phyloP scores from a whole-genome alignment of 2,888 invertebrate genomes.

The Scaptomyza parva region DNA sequence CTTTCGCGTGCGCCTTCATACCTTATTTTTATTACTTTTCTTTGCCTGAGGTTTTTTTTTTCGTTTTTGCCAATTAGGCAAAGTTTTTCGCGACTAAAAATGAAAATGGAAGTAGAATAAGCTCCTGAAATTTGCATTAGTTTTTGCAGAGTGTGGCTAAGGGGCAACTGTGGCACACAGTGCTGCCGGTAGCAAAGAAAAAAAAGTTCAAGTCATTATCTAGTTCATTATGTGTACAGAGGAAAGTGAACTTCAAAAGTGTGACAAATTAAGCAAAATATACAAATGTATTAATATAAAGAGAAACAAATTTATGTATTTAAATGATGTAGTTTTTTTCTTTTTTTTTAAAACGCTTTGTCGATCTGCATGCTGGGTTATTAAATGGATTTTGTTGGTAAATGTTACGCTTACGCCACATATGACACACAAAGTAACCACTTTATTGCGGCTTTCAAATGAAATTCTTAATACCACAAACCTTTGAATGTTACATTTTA shows the following conservation, averaged over 20 bases:
- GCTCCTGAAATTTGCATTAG: constrained; percentile 50
- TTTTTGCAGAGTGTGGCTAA: constrained; percentile 5
- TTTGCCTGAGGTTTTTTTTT: constrained; percentile 14
- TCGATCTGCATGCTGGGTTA: neutral
- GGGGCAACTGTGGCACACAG: constrained; percentile 15
- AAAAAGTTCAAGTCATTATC: constrained; percentile 53
- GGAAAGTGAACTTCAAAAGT: neutral
- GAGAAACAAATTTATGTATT: neutral
- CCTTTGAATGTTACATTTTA: constrained; percentile 35
- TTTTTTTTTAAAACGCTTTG: neutral
- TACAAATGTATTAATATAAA: neutral
- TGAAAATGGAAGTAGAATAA: constrained; percentile 41
- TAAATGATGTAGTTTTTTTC: too few species aligned
- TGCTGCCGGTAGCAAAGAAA: constrained; percentile 27
- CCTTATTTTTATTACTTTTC: constrained; percentile 7
- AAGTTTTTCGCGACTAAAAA: constrained; percentile 52
- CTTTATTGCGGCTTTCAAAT: constrained; percentile 49
- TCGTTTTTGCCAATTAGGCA: constrained; percentile 61
- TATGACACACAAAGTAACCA: constrained; percentile 29
- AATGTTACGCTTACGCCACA: constrained; percentile 26
- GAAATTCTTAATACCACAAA: constrained; percentile 49
- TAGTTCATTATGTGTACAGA: constrained; percentile 47
- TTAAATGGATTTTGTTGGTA: constrained; percentile 2
- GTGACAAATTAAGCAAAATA: neutral
- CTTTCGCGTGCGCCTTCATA: neutral